Conservation (phyloP, 2,888 invertebrate species). For the Napeogenes sylphis region DNA sequence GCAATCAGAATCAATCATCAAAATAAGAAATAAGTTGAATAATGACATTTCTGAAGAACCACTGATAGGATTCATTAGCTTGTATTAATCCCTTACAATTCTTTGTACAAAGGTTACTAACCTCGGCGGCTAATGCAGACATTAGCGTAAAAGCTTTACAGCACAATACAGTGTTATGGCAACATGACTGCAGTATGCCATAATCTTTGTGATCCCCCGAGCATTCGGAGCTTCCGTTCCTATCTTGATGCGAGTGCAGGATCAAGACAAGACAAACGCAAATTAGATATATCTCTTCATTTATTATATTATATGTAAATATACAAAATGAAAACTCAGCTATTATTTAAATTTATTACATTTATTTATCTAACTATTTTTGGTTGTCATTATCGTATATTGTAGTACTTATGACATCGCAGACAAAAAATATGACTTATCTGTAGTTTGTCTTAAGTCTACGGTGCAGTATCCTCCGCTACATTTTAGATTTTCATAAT, state of each 20-base stretch:
- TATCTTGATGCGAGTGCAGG: constrained; percentile 21
- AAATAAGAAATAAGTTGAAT: not conserved
- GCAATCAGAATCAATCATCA: too few species aligned
- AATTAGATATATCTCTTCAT: not conserved
- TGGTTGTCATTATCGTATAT: too few species aligned
- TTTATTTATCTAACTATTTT: too few species aligned
- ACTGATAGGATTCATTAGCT: not conserved
- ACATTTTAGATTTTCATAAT: constrained; percentile 29
- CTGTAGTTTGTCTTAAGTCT: constrained; percentile 13
- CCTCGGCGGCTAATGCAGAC: constrained; percentile 5
- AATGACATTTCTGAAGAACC: not conserved
- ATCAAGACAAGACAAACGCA: constrained; percentile 7
- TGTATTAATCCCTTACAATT: not conserved
- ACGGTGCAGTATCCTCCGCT: constrained; percentile 19
- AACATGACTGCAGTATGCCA: constrained; percentile 19
- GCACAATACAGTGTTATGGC: constrained; percentile 18
- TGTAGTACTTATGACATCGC: not conserved
- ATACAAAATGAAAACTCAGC: too few species aligned
- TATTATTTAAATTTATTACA: too few species aligned
- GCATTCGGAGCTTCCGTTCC: constrained; percentile 29
- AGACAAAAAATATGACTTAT: not conserved
- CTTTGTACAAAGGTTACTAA: constrained; percentile 6
- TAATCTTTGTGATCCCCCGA: constrained; percentile 27
- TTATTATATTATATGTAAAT: not conserved
- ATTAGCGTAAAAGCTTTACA: constrained; percentile 25